Evolutionary conservation across 2,888 invertebrate genomes (phyloP), one percentile per base, ranked within the genome.

Genomic region (Drosophila limbata): DNA sequence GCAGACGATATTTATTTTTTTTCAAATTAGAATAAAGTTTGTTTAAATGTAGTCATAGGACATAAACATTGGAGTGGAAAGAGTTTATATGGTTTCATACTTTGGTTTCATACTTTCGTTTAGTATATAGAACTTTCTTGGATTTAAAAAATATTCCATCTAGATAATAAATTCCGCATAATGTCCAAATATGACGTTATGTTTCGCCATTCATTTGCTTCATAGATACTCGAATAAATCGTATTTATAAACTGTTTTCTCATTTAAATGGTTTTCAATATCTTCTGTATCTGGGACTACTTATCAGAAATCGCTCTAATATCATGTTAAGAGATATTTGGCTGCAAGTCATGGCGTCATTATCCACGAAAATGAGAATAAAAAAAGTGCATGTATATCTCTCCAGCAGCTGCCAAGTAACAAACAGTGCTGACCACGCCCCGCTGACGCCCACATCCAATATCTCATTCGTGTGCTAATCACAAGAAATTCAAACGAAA

Each of bases 401-500:
- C 59, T 55, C 51, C 67, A 62, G 87, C 72, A 88, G 86, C 88
- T 84, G 84, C 64, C 71, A 73, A 65, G 57, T 51, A 59, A 48
- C 50, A 64, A 67, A 55, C 64, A 64, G 50, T 15, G 42, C 19
- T 28, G 51, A 55, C 47, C 81, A 88, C 88, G 89, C 87, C 89
- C 71, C 61, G 52, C 21, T 56, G 65, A 57, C 62, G 76, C 83
- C 73, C 57, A 52, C 50, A 59, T 69, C 35, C 63, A 77, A 66
- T 69, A 67, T 69, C 67, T 62, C 45, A 73, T 84, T 88, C 81
- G 73, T 84, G 87, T 89, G 89, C 89, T 88, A 84, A 88, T 88
- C 87, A 86, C 89, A 68, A 82, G 83, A 81, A 84, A 87, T 88
- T 84, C 89, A 81, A 75, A 57, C 67, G 77, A 77, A 84, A 84